phyloP scores from a whole-genome alignment of 2,113 vertebrate species.

The Tylochromis polylepis region DNA sequence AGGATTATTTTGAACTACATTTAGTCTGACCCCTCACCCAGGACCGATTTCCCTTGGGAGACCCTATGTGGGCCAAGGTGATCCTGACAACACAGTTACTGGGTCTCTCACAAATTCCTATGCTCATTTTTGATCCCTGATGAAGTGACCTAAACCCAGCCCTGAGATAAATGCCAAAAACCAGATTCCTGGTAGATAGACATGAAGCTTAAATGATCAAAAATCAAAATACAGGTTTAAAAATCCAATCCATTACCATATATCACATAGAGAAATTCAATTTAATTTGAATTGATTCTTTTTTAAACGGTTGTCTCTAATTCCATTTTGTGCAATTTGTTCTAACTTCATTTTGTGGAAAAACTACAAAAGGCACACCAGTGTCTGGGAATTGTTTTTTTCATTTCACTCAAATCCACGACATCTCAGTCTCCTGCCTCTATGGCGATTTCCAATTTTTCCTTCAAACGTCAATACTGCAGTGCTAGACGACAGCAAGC shows the following conservation, averaged over 20 bases:
- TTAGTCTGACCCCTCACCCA: neutral
- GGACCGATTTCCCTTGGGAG: neutral
- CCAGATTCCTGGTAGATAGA: neutral
- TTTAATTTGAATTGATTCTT: neutral
- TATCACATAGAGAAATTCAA: neutral
- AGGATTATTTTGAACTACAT: neutral
- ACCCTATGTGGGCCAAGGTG: neutral
- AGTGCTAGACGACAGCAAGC: slow-evolving; percentile 11
- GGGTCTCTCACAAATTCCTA: neutral
- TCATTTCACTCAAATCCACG: neutral
- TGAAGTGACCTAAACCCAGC: neutral
- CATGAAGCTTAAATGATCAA: neutral
- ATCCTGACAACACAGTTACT: neutral
- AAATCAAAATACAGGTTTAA: neutral
- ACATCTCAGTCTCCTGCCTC: neutral
- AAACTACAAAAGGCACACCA: neutral
- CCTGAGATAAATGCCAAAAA: neutral
- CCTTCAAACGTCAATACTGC: slow-evolving; percentile 4
- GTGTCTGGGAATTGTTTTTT: neutral
- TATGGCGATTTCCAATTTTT: neutral
- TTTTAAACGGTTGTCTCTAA: neutral
- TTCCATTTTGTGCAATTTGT: neutral
- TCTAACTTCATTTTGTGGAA: neutral
- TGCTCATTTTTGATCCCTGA: neutral
- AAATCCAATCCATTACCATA: neutral